Evolutionary conservation across 2,113 vertebrate genomes (phyloP).

Genomic region (Dromaius novaehollandiae): DNA sequence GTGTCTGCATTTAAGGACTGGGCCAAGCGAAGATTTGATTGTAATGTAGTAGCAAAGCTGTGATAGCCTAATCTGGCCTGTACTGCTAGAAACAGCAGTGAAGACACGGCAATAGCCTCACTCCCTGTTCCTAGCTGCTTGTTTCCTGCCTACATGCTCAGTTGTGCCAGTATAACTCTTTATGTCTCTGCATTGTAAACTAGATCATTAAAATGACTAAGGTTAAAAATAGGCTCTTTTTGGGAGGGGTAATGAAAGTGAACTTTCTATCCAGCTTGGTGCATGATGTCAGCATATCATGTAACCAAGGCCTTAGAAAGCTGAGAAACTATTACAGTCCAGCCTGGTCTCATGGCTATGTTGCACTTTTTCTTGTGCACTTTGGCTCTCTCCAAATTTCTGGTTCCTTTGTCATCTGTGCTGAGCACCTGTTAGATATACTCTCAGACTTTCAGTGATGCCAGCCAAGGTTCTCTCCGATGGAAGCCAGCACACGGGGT

Average conservation of each 20-base stretch:
- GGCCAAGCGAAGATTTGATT: neutral
- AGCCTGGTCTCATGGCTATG: accelerated
- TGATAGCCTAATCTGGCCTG: accelerated
- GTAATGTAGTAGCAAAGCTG: neutral
- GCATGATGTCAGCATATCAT: neutral
- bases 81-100: neutral
- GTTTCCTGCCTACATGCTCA: neutral
- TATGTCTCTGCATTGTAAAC: neutral
- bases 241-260: neutral
- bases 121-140: neutral
- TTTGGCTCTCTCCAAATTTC: neutral
- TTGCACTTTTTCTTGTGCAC: neutral
- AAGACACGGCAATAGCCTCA: neutral
- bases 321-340: neutral
- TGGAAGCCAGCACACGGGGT: neutral
- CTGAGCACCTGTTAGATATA: accelerated
- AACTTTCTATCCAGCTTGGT: neutral
- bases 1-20: neutral
- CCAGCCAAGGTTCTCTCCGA: neutral
- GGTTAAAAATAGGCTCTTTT: neutral
- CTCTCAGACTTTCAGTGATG: neutral
- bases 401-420: neutral
- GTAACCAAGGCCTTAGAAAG: neutral
- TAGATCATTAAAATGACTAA: neutral
- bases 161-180: neutral